Evolutionary conservation across 1,140 invertebrate genomes (phyloP).

Genomic region (Cecropterus lyciades): DNA sequence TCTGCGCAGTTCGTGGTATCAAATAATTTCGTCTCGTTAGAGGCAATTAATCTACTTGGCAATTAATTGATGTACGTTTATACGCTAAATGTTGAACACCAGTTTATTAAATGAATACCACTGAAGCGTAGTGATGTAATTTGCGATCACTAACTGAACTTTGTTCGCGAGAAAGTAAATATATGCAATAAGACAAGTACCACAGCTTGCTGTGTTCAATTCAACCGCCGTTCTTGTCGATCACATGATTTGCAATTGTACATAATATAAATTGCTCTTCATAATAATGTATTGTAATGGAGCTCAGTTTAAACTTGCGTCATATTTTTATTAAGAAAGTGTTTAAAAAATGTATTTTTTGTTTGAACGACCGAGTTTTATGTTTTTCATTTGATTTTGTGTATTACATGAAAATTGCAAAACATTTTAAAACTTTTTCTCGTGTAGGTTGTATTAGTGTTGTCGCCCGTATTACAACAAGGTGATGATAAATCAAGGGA

Average conservation of each 20-base stretch:
- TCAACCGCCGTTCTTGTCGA: slow-evolving; percentile 43
- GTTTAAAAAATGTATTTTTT: not conserved
- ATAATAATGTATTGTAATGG: slow-evolving; percentile 52
- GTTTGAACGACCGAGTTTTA: too few relatives aligned
- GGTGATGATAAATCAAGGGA: too few relatives aligned
- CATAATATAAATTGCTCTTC: slow-evolving; percentile 52
- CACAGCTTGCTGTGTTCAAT: slow-evolving; percentile 45
- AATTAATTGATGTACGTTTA: slow-evolving; percentile 14
- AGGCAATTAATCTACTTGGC: slow-evolving; percentile 2
- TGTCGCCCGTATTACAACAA: too few relatives aligned
- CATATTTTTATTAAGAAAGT: slow-evolving; percentile 8
- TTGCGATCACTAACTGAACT: slow-evolving; percentile 19
- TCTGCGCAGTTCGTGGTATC: not conserved
- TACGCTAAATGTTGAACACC: slow-evolving; percentile 6
- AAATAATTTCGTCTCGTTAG: not conserved
- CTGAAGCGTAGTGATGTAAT: slow-evolving; percentile 16
- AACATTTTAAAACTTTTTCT: too few relatives aligned
- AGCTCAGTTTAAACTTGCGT: slow-evolving; percentile 38
- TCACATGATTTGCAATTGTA: slow-evolving; percentile 55
- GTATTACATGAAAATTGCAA: too few relatives aligned
- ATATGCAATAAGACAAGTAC: slow-evolving; percentile 4
- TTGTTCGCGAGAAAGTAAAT: slow-evolving; percentile 14
- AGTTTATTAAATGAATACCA: slow-evolving; percentile 24
- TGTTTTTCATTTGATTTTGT: too few relatives aligned
- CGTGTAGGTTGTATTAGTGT: too few relatives aligned